phyloP scores from a whole-genome alignment of 2,113 vertebrate species.

The Bucco capensis region DNA sequence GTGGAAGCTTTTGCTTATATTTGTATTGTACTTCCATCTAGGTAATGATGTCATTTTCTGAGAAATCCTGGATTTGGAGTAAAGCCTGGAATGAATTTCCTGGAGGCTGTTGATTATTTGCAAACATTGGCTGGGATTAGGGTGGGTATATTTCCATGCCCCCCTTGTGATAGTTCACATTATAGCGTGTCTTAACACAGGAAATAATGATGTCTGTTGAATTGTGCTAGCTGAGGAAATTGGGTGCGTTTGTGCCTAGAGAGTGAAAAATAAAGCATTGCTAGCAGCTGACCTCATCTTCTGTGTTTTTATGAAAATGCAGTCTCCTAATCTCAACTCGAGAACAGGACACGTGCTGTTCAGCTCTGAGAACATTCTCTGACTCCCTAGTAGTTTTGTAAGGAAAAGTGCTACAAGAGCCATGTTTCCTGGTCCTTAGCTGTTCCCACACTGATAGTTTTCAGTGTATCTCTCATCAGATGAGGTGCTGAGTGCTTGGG shows the following conservation, averaged over 20 bases:
- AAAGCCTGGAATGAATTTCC: background rate
- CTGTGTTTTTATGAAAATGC: background rate
- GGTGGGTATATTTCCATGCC: background rate
- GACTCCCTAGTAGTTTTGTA: background rate
- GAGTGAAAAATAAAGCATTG: background rate
- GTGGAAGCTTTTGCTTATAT: background rate
- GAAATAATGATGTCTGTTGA: conserved; percentile 1
- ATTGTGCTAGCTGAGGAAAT: background rate
- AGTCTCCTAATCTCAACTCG: background rate
- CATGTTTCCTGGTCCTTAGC: background rate
- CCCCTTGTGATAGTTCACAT: background rate
- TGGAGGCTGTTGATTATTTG: background rate
- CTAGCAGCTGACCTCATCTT: background rate
- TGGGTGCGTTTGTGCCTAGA: background rate
- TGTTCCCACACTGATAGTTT: background rate
- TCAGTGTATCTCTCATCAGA: background rate
- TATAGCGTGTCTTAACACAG: background rate
- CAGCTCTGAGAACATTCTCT: background rate
- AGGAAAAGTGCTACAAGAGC: background rate
- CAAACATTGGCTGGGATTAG: background rate
- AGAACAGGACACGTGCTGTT: background rate
- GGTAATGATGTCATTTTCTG: background rate
- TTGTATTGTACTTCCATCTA: background rate
- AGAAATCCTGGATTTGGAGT: background rate
- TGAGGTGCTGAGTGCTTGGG: background rate